A percentile compares a stretch with the other conserved stretches of the same genome.
phyloP scores from a whole-genome alignment of 2,888 invertebrate species.

The Apotomis turbidana region DNA sequence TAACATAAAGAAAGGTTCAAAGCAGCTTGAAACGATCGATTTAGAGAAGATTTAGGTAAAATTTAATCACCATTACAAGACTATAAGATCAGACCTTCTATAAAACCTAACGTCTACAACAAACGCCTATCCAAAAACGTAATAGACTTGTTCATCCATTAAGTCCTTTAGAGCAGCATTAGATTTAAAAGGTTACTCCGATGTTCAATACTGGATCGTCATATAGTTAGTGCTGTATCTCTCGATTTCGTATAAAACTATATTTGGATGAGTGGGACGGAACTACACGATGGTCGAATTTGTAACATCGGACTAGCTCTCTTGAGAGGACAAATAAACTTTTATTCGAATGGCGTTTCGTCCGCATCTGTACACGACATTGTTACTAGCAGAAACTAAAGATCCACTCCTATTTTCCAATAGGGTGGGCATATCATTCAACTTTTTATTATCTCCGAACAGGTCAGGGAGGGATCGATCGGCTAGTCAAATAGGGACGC shows the following conservation, averaged over 20 bases:
- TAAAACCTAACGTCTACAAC: conserved; percentile 21
- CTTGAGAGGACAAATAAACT: conserved; percentile 24
- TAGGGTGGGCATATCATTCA: conserved; percentile 77
- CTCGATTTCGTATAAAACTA: too few species aligned
- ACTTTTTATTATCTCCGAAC: conserved; percentile 79
- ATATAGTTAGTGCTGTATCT: too few species aligned
- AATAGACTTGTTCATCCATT: conserved; percentile 8
- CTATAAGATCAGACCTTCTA: conserved; percentile 5
- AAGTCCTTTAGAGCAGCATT: conserved; percentile 10
- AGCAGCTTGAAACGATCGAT: neutral
- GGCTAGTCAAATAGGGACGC: conserved; percentile 44
- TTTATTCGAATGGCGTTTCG: conserved; percentile 48
- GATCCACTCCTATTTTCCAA: conserved; percentile 78
- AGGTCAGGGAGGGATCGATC: conserved; percentile 68
- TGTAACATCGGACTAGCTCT: too few species aligned
- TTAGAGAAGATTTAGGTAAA: neutral
- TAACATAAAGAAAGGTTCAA: neutral
- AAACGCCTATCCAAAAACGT: conserved; percentile 3
- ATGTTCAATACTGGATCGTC: too few species aligned
- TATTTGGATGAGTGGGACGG: too few species aligned
- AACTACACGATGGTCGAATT: too few species aligned
- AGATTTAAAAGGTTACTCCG: neutral
- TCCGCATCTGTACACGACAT: conserved; percentile 63
- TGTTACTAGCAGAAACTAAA: conserved; percentile 76
- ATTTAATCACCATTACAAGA: neutral